Base-by-base conservation (phyloP, 2,888 invertebrate species). In the Augiades crinisus region DNA sequence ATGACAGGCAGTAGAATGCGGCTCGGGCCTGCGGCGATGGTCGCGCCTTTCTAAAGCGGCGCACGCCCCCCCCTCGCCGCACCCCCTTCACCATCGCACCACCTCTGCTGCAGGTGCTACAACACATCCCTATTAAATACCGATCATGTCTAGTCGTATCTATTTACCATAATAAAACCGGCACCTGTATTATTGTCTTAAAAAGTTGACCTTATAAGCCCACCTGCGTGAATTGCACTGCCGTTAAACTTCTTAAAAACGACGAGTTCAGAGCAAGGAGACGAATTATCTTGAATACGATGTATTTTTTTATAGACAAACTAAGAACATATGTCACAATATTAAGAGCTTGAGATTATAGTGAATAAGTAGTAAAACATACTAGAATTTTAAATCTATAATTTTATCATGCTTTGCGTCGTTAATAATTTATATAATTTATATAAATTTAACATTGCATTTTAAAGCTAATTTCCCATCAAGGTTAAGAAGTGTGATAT, bases 41-140 rank as follows among this genome's bases (percentile, higher is more conserved):
- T 89, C 86, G 89, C 88, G 88, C 88, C 88, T 89, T 89, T 89
- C 88, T 89, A 89, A 89, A 89, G 89, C 87, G 87, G 86, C 84
- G 79, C 81, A 80, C 75, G 69, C 69, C 75, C 75, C 75, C 74
- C 74, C 64, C 74, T 65, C 68, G 64, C 72, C 64, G 63, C 75
- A 70, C 73, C 73, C 78, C 77, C 79, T 69, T 68, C 65, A 74
- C 70, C 72, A 73, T 59, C 65, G 52, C 65, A 62, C 65, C 63
- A 62, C 73, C 69, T 72, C 70, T 69, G 79, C 73, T 80, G 86
- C 88, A 89, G 88, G 88, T 89, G 88, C 85, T 83, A 74, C 75
- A 57, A 85, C 78, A 83, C 83, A 88, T 86, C 88, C 88, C 84
- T 81, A 82, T 85, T 81, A 84, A 88, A 88, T 87, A 85, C 86